Evolutionary conservation across 2,113 vertebrate genomes (phyloP).

Genomic region (Chaenocephalus aceratus): DNA sequence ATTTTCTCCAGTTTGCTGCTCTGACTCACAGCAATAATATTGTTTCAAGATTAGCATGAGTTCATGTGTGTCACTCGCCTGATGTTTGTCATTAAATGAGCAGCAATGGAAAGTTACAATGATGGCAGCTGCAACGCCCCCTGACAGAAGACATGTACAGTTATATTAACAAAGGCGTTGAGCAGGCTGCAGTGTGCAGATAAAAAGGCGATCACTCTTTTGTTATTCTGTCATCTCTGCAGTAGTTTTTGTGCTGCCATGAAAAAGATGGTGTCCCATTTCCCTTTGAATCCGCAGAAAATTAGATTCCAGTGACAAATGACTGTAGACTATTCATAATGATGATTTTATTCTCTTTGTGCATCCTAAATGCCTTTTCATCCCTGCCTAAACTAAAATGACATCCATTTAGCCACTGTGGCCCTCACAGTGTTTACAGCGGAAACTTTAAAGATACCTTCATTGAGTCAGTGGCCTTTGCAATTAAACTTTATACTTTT

Average conservation of each 20-base stretch:
- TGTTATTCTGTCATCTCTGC: slow-evolving; percentile 73
- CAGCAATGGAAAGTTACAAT: slow-evolving; percentile 9
- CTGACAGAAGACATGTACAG: slow-evolving; percentile 59
- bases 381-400: slow-evolving; percentile 45
- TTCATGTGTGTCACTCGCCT: slow-evolving; percentile 22
- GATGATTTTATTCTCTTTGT: slow-evolving; percentile 61
- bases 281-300: slow-evolving; percentile 61
- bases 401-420: slow-evolving; percentile 21
- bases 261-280: slow-evolving; percentile 56
- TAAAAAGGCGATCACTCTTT: slow-evolving; percentile 73
- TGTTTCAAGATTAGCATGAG: not conserved
- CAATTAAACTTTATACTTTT: slow-evolving; percentile 4
- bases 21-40: slow-evolving; percentile 13
- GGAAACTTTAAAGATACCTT: slow-evolving; percentile 5
- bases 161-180: slow-evolving; percentile 65
- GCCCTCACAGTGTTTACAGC: not conserved
- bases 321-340: slow-evolving; percentile 62
- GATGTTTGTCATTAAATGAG: slow-evolving; percentile 48
- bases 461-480: slow-evolving; percentile 12
- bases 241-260: slow-evolving; percentile 59
- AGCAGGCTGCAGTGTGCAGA: slow-evolving; percentile 58
- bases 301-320: slow-evolving; percentile 70
- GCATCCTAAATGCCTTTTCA: slow-evolving; percentile 53
- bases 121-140: slow-evolving; percentile 6
- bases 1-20: slow-evolving; percentile 13